Evolutionary conservation across 2,797 vertebrate genomes (phyloP), one percentile per base, ranked within the genome.

Genomic region (Acanthis flammea): DNA sequence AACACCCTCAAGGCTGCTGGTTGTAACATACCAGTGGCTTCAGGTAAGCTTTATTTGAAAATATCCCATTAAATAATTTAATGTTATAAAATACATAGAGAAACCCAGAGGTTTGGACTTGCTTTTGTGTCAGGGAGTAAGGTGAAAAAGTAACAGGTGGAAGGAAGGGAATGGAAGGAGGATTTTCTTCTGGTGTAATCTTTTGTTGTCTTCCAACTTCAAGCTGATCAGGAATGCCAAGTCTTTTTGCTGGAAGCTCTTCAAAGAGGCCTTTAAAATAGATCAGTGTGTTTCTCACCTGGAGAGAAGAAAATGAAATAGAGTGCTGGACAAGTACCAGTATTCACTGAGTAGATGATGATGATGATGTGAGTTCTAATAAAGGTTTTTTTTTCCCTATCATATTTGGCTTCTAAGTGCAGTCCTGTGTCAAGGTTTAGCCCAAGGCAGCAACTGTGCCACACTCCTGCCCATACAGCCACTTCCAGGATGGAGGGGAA

Each of bases 21-120:
- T 28, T 99, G 98, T 71, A 91, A 85, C 82, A 98, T 99, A 27
- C 98, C 99, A 2, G 99, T 99, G 30, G 99, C 99, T 39, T 99
- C 99, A 97, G 99, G 99, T 99, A 88, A 92, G 94, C 28, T 48
- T 44, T 42, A 4, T 61, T 68, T 4, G 19, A 63, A 89, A 76
- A 74, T 33, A 57, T 1, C 8, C 33, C 28, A 1, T 35, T 61
- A 75, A 75, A 75, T 62, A 9, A 41, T 62, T 57, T 25, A 21
- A 4, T 74, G 7, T 17, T 53, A 4, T 81, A 30, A 86, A 75
- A 71, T 45, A 31, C 1, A 1, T 31, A 47, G 54, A 75, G 72
- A 68, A 92, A 70, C 42, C 33, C 27, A 25, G 7, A 60, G 55
- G n/a, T 48, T 58, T 37, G 53, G 71, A 25, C 4, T 77, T 79